Evolutionary conservation across 2,888 invertebrate species (phyloP), one percentile per base, ranked within the genome.

Genomic region (Rotaria macrura): DNA sequence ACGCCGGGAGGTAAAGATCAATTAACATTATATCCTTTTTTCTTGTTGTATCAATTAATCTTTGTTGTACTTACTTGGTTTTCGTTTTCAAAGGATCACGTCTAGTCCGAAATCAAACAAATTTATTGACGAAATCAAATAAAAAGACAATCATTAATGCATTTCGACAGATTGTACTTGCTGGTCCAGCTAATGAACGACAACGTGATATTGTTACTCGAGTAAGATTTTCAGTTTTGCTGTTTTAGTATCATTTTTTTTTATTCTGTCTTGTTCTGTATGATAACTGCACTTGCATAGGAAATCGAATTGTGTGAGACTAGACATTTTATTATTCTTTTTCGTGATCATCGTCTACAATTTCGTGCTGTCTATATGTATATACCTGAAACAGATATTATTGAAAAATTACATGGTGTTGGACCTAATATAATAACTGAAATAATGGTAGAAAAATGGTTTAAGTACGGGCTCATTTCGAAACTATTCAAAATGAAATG

Each of bases 311-410:
- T 47, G 29, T 72, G 65, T 23, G 85, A 85, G 23, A 65, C 85
- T n/a, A 25, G 85, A 29, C 86, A 86, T 79, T 86, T 85, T 85
- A 57, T 86, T 10, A 83, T 86, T 34, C 54, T 86, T 43, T 86
- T 86, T 52, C 86, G 86, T n/a, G 86, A 86, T 55, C 84, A 85
- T 79, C 85, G 85, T 57, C 74, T 86, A 20, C 86, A 85, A 84
- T 86, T 85, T 47, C 65, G 86, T 38, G 86, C 72, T 14, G 47
- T 86, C 25, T 86, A 86, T 84, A 49, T 65, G n/a, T 85, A 85
- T 47, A 84, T 83, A 72, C 34, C 74, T 17, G 86, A 86, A 25
- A 54, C 86, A 72, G 85, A 85, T 85, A 83, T 85, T 84, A 79
- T 85, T 25, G 86, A 86, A 49, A 86, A 86, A 84, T 49, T 86